Base-by-base conservation (phyloP, 2,797 vertebrate species). In the Oceanodroma leucorhoa region DNA sequence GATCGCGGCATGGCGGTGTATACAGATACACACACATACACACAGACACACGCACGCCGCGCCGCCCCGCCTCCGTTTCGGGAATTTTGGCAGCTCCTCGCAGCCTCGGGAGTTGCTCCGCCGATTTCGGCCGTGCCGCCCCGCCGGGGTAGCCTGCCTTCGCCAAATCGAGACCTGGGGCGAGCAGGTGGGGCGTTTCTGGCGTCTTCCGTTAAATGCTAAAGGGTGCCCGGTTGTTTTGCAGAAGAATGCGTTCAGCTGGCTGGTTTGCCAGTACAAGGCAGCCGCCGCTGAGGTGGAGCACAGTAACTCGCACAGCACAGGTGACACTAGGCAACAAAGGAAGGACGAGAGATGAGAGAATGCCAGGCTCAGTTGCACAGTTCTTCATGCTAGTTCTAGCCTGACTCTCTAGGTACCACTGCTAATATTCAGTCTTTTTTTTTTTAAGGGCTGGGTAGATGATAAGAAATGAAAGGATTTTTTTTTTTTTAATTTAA, bases 311-410 rank as follows among this genome's bases (percentile, higher is more conserved):
- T 57, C 80, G 79, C 83, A 9, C 76, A 2, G 93, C 83, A 43
- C 94, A 95, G 96, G 94, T 96, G 94, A 91, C 94, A 86, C 69
- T 22, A 22, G 86, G 94, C 95, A 95, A 95, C 94, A 96, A 96
- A 95, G 94, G 93, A 94, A 93, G 91, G 95, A 43, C 77, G 20
- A 40, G 77, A 16, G 73, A 41, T 9, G 76, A 57, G 60, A 22
- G 79, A 62, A 77, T 38, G 83, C 51, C 67, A n/a, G 71, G 26
- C 82, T 70, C 48, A 8, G 27, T 22, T 19, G 67, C 65, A 29
- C 50, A 3, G 66, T 19, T 89, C 21, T 55, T 60, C 87, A 0
- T 54, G 72, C 32, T 19, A 12, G 26, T 46, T 46, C 23, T n/a
- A 69, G 38, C 38, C 50, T 50, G 50, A 5, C 29, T 61, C 14